A percentile compares a stretch with the other conserved stretches of the same genome.
phyloP scores from a whole-genome alignment of 1,140 invertebrate species.

The Drosophila miranda region DNA sequence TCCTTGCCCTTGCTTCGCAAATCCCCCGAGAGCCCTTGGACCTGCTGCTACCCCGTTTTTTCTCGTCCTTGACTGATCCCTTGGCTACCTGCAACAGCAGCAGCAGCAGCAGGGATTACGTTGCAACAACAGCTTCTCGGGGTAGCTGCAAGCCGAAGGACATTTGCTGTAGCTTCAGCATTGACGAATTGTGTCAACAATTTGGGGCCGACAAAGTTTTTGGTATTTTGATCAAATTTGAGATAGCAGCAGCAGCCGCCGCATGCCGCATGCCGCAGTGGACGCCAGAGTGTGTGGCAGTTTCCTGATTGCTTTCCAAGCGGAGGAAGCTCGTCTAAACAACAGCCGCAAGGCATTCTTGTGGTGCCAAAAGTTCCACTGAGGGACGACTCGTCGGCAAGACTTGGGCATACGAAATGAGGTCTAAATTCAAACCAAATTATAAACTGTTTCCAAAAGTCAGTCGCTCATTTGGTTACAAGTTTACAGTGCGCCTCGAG shows the following conservation, averaged over 20 bases:
- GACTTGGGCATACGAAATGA: too few species aligned
- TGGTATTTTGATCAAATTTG: conserved; percentile 38
- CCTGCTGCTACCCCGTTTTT: neutral
- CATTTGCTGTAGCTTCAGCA: conserved; percentile 16
- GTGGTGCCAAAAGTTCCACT: too few species aligned
- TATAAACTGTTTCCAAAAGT: too few species aligned
- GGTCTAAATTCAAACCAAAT: too few species aligned
- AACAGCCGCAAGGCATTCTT: too few species aligned
- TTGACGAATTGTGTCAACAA: conserved; percentile 49
- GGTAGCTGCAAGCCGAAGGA: conserved; percentile 28
- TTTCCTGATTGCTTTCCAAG: too few species aligned
- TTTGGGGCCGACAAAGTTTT: conserved; percentile 30
- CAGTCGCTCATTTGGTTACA: too few species aligned
- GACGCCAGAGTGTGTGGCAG: neutral
- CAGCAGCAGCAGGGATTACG: too few species aligned
- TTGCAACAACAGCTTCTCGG: conserved; percentile 20
- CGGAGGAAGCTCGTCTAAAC: too few species aligned
- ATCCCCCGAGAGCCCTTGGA: neutral
- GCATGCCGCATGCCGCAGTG: too few species aligned
- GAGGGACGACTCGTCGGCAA: too few species aligned
- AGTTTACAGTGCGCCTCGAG: too few species aligned
- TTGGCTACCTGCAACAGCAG: conserved; percentile 35
- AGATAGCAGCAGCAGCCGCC: conserved; percentile 27
- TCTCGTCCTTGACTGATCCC: conserved; percentile 30
- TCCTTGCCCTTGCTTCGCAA: conserved; percentile 10